Evolutionary conservation across 2,888 invertebrate genomes (phyloP), one percentile per base, ranked within the genome.

Genomic region (Griposia aprilina): DNA sequence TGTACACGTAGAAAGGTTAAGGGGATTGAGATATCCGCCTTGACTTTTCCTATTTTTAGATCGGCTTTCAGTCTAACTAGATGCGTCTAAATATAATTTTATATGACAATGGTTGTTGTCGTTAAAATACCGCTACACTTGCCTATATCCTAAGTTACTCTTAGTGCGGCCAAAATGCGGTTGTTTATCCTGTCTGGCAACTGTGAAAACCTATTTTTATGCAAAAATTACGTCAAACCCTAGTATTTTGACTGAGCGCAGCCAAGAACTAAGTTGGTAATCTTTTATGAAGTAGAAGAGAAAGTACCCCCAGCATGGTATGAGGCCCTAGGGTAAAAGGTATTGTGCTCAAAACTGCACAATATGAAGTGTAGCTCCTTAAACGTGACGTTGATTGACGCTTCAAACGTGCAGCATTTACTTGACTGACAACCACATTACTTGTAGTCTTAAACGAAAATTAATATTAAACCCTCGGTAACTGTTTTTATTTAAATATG

Each of bases 351-450:
- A 69, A 76, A 82, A 86, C 57, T 69, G 75, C 76, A 82, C 36
- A 86, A 36, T 62, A 82, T 82, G 65, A 76, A 76, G 23, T 60
- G 36, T 68, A 86, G 68, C 72, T 65, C 82, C 72, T 71, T 68
- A 20, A 85, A 72, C 48, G 50, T 65, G 82, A 82, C 76, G 36
- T 65, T 82, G 83, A 83, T 83, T 76, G 83, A 83, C 83, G 77
- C 65, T 23, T 76, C 55, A 86, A 83, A 83, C 77, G 77, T 86
- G 60, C 63, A 69, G 17, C 59, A 36, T 59, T 82, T 60, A 41
- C 75, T 65, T 68, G 17, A 81, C 75, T 60, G 76, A 72, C 82
- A 76, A 57, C 30, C 76, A 65, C 77, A 82, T 85, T 68, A 76
- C 45, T 45, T 45, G 62, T 75, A 71, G 81, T 63, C 70, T 63